phyloP scores from a whole-genome alignment of 2,888 invertebrate species.

The Tetheella fluctuosa region DNA sequence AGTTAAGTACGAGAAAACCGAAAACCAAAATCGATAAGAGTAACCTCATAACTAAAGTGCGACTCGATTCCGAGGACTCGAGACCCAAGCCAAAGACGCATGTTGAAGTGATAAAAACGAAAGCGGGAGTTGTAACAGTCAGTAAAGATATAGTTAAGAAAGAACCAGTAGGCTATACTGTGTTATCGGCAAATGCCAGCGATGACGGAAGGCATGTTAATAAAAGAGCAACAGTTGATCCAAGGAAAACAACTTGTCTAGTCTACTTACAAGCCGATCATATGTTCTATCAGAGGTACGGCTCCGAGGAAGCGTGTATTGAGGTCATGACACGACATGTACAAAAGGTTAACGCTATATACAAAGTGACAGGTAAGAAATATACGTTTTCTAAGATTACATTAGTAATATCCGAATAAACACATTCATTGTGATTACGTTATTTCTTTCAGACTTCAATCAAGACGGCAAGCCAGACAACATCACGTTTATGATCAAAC shows the following conservation, averaged over 20 bases:
- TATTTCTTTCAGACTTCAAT: conserved; percentile 90
- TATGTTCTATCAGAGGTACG: conserved; percentile 97
- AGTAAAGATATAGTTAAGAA: conserved; percentile 86
- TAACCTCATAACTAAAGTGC: conserved; percentile 81
- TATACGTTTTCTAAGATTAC: conserved; percentile 1
- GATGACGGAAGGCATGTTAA: conserved; percentile 85
- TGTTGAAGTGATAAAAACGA: conserved; percentile 87
- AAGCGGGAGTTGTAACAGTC: conserved; percentile 86
- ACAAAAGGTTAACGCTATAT: conserved; percentile 95
- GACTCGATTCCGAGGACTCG: conserved; percentile 79
- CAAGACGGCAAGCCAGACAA: conserved; percentile 96
- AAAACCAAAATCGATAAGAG: conserved; percentile 82
- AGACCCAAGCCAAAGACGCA: conserved; percentile 87
- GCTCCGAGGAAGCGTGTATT: conserved; percentile 96
- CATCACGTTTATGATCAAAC: conserved; percentile 97
- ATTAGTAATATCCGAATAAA: conserved; percentile 7
- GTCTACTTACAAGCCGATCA: conserved; percentile 98
- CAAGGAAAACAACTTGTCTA: conserved; percentile 96
- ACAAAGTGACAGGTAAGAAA: conserved; percentile 90
- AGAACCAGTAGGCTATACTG: conserved; percentile 78
- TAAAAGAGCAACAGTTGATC: conserved; percentile 89
- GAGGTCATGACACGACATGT: conserved; percentile 98
- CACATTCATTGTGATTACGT: conserved; percentile 14
- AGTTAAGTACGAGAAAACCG: conserved; percentile 76
- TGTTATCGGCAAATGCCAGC: conserved; percentile 73